A percentile compares a stretch with the other conserved stretches of the same genome.
Evolutionary conservation across 1,140 invertebrate genomes (phyloP).

Genomic region (Eumeta japonica): DNA sequence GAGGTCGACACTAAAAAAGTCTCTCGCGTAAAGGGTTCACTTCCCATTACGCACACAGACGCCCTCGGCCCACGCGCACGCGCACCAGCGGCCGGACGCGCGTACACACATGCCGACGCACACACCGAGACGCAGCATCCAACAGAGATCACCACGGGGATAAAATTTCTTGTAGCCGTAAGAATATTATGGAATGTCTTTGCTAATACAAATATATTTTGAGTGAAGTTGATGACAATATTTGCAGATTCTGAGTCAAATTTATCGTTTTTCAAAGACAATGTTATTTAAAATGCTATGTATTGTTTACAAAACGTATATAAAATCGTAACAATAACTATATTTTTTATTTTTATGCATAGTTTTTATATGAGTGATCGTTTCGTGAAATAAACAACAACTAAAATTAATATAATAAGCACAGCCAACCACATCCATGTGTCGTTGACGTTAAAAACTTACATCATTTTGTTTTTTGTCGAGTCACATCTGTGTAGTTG

Average conservation of each 20-base stretch:
- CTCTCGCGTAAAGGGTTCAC: slow-evolving; percentile 54
- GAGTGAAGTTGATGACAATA: neutral
- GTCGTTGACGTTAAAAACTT: slow-evolving; percentile 20
- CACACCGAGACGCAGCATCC: slow-evolving; percentile 30
- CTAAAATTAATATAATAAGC: no score
- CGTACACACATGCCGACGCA: neutral
- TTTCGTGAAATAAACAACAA: no score
- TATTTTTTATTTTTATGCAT: neutral
- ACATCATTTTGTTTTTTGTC: slow-evolving; percentile 24
- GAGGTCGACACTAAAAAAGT: slow-evolving; percentile 56
- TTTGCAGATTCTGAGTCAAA: neutral
- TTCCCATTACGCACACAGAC: slow-evolving; percentile 36
- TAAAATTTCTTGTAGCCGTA: slow-evolving; percentile 42
- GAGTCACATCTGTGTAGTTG: no score
- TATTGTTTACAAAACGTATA: neutral
- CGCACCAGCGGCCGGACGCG: slow-evolving; percentile 1
- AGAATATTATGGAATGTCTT: slow-evolving; percentile 32
- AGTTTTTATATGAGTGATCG: no score
- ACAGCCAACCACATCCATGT: slow-evolving; percentile 14
- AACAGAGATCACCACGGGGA: slow-evolving; percentile 46
- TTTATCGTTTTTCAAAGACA: neutral
- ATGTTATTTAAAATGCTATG: neutral
- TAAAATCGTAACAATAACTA: neutral
- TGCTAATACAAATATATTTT: neutral
- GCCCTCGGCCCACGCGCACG: slow-evolving; percentile 12